These are phyloP conservation scores for Amblyornis subalaris DNA, from an alignment of 2,113 vertebrate genomes.

Conservation along the genomic window DNA sequence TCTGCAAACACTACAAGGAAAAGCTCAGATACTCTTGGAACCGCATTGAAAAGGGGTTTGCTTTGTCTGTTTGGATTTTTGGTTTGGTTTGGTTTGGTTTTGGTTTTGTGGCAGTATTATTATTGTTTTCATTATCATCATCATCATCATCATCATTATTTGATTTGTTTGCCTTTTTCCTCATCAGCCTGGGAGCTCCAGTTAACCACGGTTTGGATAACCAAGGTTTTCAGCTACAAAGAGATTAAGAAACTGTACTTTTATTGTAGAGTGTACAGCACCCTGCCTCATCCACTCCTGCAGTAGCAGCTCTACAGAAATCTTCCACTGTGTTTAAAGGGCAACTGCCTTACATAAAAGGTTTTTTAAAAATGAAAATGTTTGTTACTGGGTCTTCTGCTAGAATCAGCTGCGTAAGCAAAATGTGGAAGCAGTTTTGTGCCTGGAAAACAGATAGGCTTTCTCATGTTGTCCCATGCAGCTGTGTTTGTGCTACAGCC, in stretches of 20 bases:
- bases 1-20: background rate
- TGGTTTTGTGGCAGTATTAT: background rate
- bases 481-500: background rate
- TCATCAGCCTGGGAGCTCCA: background rate
- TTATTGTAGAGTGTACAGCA: background rate
- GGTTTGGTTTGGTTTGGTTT: background rate
- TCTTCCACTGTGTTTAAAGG: background rate
- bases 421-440: background rate
- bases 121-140: background rate
- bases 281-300: background rate
- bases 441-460: background rate
- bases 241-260: background rate
- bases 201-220: background rate
- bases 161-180: background rate
- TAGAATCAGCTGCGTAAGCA: background rate
- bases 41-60: background rate
- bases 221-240: background rate
- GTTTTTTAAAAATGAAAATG: background rate
- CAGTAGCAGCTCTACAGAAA: background rate
- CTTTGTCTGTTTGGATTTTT: background rate
- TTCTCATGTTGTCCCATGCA: background rate
- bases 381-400: background rate
- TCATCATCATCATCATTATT: background rate
- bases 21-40: background rate
- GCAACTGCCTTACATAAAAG: background rate